phyloP scores from a whole-genome alignment of 2,888 invertebrate species.

The Trichogramma dendrolimi region DNA sequence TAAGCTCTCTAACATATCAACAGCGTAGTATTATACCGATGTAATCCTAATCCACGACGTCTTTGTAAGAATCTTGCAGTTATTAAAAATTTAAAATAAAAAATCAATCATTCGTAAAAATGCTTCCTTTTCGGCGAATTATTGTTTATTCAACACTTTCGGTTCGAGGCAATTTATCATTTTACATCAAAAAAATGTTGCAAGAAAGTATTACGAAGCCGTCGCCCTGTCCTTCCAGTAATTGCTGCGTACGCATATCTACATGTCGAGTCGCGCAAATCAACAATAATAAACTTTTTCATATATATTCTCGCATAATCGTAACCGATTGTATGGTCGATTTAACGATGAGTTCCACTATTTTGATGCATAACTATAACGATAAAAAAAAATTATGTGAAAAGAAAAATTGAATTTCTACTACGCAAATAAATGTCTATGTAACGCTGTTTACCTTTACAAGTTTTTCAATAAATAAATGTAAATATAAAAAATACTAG shows the following conservation, averaged over 20 bases:
- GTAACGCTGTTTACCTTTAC: slow-evolving; percentile 42
- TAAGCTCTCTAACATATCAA: slow-evolving; percentile 27
- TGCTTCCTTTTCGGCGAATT: background rate
- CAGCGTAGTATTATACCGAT: slow-evolving; percentile 30
- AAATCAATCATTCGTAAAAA: background rate
- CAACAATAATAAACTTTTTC: slow-evolving; percentile 25
- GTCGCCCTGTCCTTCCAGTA: slow-evolving; percentile 14
- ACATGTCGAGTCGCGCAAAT: slow-evolving; percentile 22
- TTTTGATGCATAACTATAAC: slow-evolving; percentile 27
- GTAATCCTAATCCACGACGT: slow-evolving; percentile 26
- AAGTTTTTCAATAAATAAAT: slow-evolving; percentile 44
- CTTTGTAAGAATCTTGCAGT: slow-evolving; percentile 10
- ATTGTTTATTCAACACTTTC: background rate
- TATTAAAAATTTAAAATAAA: background rate
- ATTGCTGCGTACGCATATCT: slow-evolving; percentile 22
- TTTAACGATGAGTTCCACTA: slow-evolving; percentile 27
- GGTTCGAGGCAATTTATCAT: background rate
- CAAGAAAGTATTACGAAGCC: slow-evolving; percentile 12
- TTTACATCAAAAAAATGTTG: background rate
- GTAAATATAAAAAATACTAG: slow-evolving; percentile 35
- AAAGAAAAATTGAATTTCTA: slow-evolving; percentile 31
- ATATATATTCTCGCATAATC: slow-evolving; percentile 29
- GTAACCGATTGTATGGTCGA: slow-evolving; percentile 28
- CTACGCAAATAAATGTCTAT: slow-evolving; percentile 42
- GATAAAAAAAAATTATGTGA: slow-evolving; percentile 27